Percentiles rank a stretch among this genome's conserved stretches.
Evolutionary conservation across 2,113 vertebrate genomes (phyloP).

Genomic region (Coturnix japonica): DNA sequence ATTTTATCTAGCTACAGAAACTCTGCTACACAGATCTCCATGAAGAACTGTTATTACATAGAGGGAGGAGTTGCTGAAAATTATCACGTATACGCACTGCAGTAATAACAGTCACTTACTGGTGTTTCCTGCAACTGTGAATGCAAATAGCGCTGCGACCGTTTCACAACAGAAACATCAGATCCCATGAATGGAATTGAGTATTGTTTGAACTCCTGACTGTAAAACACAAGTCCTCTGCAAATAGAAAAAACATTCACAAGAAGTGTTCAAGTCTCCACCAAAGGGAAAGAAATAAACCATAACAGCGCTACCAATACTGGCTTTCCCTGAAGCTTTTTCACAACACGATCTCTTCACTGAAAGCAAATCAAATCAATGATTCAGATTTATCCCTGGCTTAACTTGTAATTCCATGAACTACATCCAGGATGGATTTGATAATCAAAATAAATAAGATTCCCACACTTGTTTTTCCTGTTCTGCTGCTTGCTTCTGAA

Average conservation of each 20-base stretch:
- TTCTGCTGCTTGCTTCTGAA: not conserved
- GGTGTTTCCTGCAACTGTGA: conserved; percentile 85
- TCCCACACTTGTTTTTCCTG: not conserved
- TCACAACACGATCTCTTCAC: not conserved
- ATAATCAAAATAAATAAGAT: not conserved
- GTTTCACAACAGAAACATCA: conserved; percentile 91
- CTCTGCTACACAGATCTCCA: not conserved
- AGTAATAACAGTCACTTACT: conserved; percentile 73
- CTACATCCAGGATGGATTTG: not conserved
- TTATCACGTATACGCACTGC: not conserved
- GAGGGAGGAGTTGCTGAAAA: not conserved
- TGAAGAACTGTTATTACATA: not conserved
- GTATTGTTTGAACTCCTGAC: conserved; percentile 87
- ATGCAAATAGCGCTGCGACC: conserved; percentile 88
- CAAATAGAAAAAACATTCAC: not conserved
- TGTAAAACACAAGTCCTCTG: conserved; percentile 88
- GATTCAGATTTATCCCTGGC: not conserved
- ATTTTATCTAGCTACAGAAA: not conserved
- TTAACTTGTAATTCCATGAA: not conserved
- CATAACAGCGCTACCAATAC: not conserved
- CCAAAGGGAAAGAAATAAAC: not conserved
- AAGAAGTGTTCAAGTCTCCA: not conserved
- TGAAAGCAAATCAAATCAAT: not conserved
- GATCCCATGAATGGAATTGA: conserved; percentile 89
- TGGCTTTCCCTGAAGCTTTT: not conserved